Conservation (phyloP, 1,140 invertebrate genomes). For the Leucophenga varia region DNA sequence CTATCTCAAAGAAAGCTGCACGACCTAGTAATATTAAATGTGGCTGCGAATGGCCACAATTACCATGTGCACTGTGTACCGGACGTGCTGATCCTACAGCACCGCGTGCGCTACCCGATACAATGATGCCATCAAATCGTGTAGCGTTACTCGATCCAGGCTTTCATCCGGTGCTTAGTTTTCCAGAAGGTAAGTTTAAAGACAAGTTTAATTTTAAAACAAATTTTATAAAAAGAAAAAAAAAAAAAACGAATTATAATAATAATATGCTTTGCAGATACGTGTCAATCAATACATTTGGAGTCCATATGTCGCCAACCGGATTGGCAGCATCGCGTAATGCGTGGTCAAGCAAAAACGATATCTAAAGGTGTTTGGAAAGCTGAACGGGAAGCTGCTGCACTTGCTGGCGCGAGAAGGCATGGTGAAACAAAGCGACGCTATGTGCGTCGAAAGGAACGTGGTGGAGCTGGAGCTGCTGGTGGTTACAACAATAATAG, state of each 20-base stretch:
- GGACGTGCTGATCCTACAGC: slow-evolving; percentile 70
- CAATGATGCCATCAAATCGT: slow-evolving; percentile 68
- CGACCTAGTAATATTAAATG: slow-evolving; percentile 67
- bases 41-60: slow-evolving; percentile 67
- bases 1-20: slow-evolving; percentile 71
- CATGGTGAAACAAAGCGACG: neutral
- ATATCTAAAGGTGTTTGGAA: slow-evolving; percentile 51
- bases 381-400: slow-evolving; percentile 18
- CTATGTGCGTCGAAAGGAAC: no score
- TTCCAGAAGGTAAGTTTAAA: slow-evolving; percentile 67
- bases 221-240: neutral
- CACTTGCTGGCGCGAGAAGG: neutral
- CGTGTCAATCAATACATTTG: slow-evolving; percentile 63
- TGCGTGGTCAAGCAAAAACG: slow-evolving; percentile 53
- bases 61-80: slow-evolving; percentile 80
- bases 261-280: slow-evolving; percentile 57
- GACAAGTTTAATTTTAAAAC: no score
- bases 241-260: neutral
- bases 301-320: slow-evolving; percentile 70
- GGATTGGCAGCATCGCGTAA: slow-evolving; percentile 71
- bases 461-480: no score
- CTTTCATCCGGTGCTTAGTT: slow-evolving; percentile 86
- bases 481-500: no score
- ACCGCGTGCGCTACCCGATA: slow-evolving; percentile 61
- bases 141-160: slow-evolving; percentile 78